Evolutionary conservation across 1,140 invertebrate species (phyloP), one percentile per base, ranked within the genome.

Genomic region (Drosophila sproati): DNA sequence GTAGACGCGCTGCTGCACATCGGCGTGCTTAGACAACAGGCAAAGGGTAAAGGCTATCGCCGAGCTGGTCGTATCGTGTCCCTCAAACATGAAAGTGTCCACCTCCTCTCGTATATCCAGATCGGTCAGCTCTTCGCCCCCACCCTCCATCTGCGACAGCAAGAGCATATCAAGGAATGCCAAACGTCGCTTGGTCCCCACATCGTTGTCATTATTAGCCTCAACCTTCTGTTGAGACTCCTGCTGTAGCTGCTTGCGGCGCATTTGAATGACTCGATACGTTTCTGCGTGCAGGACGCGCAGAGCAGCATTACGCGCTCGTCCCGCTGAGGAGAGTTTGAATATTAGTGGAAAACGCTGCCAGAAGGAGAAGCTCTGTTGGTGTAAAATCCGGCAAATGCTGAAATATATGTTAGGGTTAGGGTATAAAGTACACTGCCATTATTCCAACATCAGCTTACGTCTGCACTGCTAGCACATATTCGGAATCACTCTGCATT

Each of bases 121-220:
- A 74, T 96, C 93, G 47, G 92, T 94, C 39, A 95, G 93, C 12
- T 83, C 80, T 0, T 10, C 45, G 5, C 66, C 93, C 31, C 94
- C 93, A 31, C 94, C 93, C 51, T 93, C 91, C 45, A 93, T 92
- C 67, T 94, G 94, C 31, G 94, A 93, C 75, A 94, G 93, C 4
- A 97, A 92, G 4, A 98, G 70, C 73, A 98, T 93, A 93, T 98
- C 97, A 10, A 98, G 92, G 93, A 98, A 97, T 4, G 97, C 96
- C 6, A 96, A 83, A 57, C 95, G 94, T 64, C 94, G 95, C 34
- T 91, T 92, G 43, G 61, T 54, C 0, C 86, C 91, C 12, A 79
- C 48, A 28, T 89, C 80, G 29, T 85, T 67, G 37, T 77, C 51
- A 1, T 41, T 43, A 4, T 72, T 62, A 60, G 4, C 48, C 55